Conservation (phyloP, 1,140 invertebrate species). For the Diachasma alloeum region DNA sequence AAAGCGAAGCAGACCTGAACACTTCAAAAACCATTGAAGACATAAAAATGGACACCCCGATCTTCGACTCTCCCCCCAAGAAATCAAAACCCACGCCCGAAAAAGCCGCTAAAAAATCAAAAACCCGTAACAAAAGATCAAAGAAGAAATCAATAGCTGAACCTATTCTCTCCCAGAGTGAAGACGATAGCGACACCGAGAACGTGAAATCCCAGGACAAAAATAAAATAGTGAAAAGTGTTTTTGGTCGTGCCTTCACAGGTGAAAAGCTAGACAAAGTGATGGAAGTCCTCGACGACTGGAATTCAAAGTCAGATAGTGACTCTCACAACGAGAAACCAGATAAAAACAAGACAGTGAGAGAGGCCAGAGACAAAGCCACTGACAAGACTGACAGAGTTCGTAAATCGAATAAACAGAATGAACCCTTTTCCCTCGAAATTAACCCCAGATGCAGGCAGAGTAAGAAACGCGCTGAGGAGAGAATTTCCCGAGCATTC, state of each 20-base stretch:
- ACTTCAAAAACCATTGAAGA: not conserved
- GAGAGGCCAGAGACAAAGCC: conserved; percentile 26
- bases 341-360: not conserved
- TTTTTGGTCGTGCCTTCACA: conserved; percentile 56
- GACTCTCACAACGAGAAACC: conserved; percentile 40
- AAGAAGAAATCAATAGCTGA: conserved; percentile 29
- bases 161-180: conserved; percentile 35
- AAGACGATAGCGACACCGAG: conserved; percentile 43
- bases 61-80: not conserved
- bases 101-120: conserved; percentile 3
- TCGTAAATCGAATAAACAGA: not conserved
- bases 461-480: conserved; percentile 57
- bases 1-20: not conserved
- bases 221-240: conserved; percentile 58
- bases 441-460: conserved; percentile 45
- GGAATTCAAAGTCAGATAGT: conserved; percentile 56
- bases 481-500: conserved; percentile 47
- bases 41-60: not conserved
- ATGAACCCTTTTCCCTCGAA: conserved; percentile 17
- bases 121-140: conserved; percentile 31
- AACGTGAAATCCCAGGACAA: conserved; percentile 46
- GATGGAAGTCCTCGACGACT: conserved; percentile 59
- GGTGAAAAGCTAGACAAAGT: conserved; percentile 57
- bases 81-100: not conserved
- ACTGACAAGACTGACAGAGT: conserved; percentile 16